Conservation (phyloP, 2,113 vertebrate species). For the Monarcha castaneiventris region DNA sequence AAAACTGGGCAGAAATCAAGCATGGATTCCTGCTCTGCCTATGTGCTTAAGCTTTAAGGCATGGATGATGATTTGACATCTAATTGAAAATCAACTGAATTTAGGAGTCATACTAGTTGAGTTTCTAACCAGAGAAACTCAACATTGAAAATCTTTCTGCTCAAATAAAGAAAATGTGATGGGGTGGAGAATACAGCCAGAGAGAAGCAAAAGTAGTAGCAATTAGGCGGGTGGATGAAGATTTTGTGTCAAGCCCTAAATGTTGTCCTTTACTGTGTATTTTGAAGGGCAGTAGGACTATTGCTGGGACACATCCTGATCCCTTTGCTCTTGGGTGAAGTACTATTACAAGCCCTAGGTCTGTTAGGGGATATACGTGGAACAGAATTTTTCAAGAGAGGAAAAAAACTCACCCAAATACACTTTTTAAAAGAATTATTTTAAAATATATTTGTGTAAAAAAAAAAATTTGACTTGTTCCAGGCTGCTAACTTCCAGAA, state of each 20-base stretch:
- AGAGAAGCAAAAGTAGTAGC: background rate
- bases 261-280: background rate
- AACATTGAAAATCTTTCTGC: background rate
- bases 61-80: background rate
- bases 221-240: background rate
- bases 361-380: background rate
- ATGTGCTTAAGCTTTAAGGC: background rate
- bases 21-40: background rate
- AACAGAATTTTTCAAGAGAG: background rate
- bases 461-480: background rate
- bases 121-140: background rate
- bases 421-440: background rate
- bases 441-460: background rate
- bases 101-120: background rate
- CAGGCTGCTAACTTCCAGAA: background rate
- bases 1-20: background rate
- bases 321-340: background rate
- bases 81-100: background rate
- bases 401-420: accelerated
- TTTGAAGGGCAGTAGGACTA: background rate
- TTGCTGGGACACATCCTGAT: background rate
- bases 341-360: background rate
- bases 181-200: background rate
- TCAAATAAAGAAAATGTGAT: background rate
- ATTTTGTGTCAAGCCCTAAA: background rate